Percentiles rank a stretch among this genome's conserved stretches.
phyloP scores from a whole-genome alignment of 53 echinoderm and acorn worm genomes.

The Hippasteria phrygiana region DNA sequence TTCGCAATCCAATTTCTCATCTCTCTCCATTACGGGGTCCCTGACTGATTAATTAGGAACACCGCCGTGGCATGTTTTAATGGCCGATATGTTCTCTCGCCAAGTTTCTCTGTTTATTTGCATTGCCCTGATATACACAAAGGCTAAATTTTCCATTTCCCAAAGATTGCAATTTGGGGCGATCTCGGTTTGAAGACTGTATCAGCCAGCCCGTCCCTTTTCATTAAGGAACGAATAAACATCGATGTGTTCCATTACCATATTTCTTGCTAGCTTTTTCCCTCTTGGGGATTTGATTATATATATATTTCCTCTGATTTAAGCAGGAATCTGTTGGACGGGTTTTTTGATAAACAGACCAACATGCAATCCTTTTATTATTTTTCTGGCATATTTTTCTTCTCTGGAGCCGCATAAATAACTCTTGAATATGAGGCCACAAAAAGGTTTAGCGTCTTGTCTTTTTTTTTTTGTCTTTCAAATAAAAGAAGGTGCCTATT shows the following conservation, averaged over 20 bases:
- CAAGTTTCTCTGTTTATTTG: conserved; percentile 20
- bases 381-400: no score
- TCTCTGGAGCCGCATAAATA: no score
- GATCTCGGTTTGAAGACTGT: neutral
- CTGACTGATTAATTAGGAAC: conserved; percentile 2
- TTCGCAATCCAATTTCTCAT: conserved; percentile 3
- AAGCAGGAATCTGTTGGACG: no score
- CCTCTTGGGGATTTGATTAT: neutral
- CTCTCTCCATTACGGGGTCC: neutral
- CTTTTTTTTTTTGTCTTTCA: no score
- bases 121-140: conserved; percentile 22
- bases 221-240: conserved; percentile 12
- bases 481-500: no score
- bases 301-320: neutral
- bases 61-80: conserved; percentile 13
- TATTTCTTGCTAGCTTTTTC: neutral
- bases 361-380: no score
- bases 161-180: conserved; percentile 13
- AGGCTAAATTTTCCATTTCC: neutral
- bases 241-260: conserved; percentile 15
- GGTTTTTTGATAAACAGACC: no score
- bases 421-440: no score
- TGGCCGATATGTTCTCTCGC: neutral
- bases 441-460: no score
- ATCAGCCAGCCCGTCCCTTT: neutral